Evolutionary conservation across 1,140 invertebrate species (phyloP), one percentile per base, ranked within the genome.

Genomic region (Streblospio benedicti): DNA sequence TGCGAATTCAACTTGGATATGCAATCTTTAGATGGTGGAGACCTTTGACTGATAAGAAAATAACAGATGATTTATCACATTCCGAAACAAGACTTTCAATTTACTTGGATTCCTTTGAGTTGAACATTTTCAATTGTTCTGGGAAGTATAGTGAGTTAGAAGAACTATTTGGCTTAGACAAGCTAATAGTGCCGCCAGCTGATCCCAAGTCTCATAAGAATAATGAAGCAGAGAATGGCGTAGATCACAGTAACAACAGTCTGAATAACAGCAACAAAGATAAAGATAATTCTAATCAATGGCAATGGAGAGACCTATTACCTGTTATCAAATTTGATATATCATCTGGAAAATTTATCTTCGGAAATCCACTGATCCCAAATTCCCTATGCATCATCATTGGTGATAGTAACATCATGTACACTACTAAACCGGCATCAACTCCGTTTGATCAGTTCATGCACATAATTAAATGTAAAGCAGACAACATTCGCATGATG

Each of bases 281-380:
- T n/a, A n/a, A n/a, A n/a, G n/a, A n/a, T n/a, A n/a, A n/a, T n/a
- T n/a, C n/a, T n/a, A n/a, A n/a, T n/a, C n/a, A 57, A 18, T 72
- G 70, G 61, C 91, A 90, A 2, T 97, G 95, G 92, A 83, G 94
- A 67, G 92, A 97, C 81, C 82, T 99, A 49, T 92, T 97, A 71
- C 95, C 95, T 49, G 91, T 96, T 28, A 96, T 97, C 57, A 97
- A 97, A 81, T 81, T 95, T 44, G 93, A 97, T 72, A 85, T 97
- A 45, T 89, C 86, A 59, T 87, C 87, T 41, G 86, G 87, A 77
- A 82, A 80, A 61, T 79, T 96, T 60, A 90, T 97, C 16, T 97
- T 97, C 81, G 95, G 95, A n/a, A 99, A 98, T 80, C 85, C 90
- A 41, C 78, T 96, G 56, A 85, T 97, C 4, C 93, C 95, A 0